A percentile compares a stretch with the other conserved stretches of the same genome.
phyloP scores from a whole-genome alignment of 1,140 invertebrate species.

The Parapsyche elsis region DNA sequence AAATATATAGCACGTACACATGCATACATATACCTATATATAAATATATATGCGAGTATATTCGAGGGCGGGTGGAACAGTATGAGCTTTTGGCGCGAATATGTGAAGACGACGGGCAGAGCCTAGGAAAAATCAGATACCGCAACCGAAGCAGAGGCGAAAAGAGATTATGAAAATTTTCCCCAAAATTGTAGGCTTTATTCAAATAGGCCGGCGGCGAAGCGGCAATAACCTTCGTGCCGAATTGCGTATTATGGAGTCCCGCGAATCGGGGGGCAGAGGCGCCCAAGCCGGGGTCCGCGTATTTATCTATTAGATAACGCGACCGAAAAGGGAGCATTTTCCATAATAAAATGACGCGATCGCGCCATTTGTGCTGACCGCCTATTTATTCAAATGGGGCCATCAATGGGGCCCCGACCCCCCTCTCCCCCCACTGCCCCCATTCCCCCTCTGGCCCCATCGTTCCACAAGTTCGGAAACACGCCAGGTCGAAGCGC shows the following conservation, averaged over 20 bases:
- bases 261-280: not conserved
- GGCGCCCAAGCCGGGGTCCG: not conserved
- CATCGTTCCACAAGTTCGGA: too few relatives aligned
- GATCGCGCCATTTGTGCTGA: slow-evolving; percentile 49
- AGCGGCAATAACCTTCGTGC: slow-evolving; percentile 12
- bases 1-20: too few relatives aligned
- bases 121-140: not conserved
- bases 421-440: too few relatives aligned
- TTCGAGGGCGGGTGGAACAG: too few relatives aligned
- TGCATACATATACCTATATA: too few relatives aligned
- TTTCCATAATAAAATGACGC: slow-evolving; percentile 52
- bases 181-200: slow-evolving; percentile 21
- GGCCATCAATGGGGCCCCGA: not conserved
- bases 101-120: not conserved
- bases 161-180: slow-evolving; percentile 25
- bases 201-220: slow-evolving; percentile 3
- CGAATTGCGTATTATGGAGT: slow-evolving; percentile 26
- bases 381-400: slow-evolving; percentile 55
- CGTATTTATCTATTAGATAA: slow-evolving; percentile 48
- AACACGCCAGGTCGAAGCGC: too few relatives aligned
- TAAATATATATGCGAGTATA: too few relatives aligned
- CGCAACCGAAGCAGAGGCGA: slow-evolving; percentile 3
- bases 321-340: slow-evolving; percentile 28
- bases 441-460: too few relatives aligned
- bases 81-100: not conserved